phyloP scores from a whole-genome alignment of 2,113 vertebrate species.

The Parus major region DNA sequence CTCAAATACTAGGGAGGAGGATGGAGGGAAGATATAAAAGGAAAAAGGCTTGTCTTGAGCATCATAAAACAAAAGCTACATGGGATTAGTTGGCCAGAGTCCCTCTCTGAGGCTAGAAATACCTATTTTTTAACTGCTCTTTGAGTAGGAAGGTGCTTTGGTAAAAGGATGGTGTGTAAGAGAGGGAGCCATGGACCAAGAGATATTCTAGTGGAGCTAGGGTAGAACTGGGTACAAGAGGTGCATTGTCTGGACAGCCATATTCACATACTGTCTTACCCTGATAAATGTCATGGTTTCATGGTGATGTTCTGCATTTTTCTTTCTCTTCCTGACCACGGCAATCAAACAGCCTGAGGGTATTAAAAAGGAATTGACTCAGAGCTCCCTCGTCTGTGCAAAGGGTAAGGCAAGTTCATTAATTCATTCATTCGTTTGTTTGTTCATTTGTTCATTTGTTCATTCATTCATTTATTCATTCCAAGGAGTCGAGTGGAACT shows the following conservation, averaged over 20 bases:
- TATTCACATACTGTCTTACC: background rate
- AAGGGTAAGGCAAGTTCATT: slow-evolving; percentile 61
- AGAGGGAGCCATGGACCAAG: background rate
- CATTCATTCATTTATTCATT: background rate
- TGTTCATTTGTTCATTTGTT: background rate
- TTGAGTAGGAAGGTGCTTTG: background rate
- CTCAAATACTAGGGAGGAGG: accelerated
- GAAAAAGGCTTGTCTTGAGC: background rate
- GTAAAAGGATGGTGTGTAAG: background rate
- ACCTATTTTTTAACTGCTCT: background rate
- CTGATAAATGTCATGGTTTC: background rate
- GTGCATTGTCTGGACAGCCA: background rate
- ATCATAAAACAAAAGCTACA: background rate
- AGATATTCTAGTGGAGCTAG: background rate
- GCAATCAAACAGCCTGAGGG: slow-evolving; percentile 68
- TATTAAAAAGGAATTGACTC: slow-evolving; percentile 68
- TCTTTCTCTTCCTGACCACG: background rate
- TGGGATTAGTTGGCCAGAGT: background rate
- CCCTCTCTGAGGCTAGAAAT: background rate
- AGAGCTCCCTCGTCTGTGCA: slow-evolving; percentile 66
- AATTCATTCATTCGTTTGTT: background rate
- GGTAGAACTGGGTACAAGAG: background rate
- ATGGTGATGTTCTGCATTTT: background rate
- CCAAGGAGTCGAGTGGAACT: background rate
- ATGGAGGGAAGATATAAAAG: background rate